Base-by-base conservation (phyloP, 92 coral and sea anemone genomes). In the Actinostola sp. region DNA sequence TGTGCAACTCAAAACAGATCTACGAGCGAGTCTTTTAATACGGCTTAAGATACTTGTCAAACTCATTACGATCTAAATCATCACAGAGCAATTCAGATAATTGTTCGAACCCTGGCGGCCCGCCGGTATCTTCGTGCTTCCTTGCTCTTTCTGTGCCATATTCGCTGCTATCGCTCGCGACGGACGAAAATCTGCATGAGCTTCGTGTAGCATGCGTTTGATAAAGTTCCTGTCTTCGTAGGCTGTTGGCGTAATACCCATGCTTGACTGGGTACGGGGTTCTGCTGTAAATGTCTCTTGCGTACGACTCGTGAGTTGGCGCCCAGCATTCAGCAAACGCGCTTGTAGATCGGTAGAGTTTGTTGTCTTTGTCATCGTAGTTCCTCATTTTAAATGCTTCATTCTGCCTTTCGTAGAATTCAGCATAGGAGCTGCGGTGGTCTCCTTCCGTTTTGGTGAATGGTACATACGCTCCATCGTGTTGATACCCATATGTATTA, bases 21-120 rank as follows among this genome's bases (percentile, higher is more conserved):
- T 48, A 13, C 9, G 21, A 23, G 3, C 43, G 30, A 59, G 23
- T 29, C 65, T 50, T 29, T 64, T 64, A 75, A 75, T 75, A 75
- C 68, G 71, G 81, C 63, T 75, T 89, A 19, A 95, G 77, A 56
- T 95, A 95, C 97, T 92, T 90, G 65, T 89, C 96, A 77, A 95
- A 92, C 65, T 95, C 99, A 19, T 91, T 87, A 32, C 97, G 86
- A 64, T 95, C 93, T 51, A 95, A 66, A 70, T 92, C 97, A 63
- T 95, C 99, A 76, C 88, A 83, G 13, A 95, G 75, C 9, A 95
- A 77, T 26, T 95, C 99, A 10, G 92, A 82, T 20, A 91, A 86
- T 50, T 86, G 96, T 65, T 86, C 97, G 31, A 95, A 70, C 70
- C 88, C 88, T n/a, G 86, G 78, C 35, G 80, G 87, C 19, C 57